Evolutionary conservation across 2,797 vertebrate genomes (phyloP).

Genomic region (Gallinago nigripennis): DNA sequence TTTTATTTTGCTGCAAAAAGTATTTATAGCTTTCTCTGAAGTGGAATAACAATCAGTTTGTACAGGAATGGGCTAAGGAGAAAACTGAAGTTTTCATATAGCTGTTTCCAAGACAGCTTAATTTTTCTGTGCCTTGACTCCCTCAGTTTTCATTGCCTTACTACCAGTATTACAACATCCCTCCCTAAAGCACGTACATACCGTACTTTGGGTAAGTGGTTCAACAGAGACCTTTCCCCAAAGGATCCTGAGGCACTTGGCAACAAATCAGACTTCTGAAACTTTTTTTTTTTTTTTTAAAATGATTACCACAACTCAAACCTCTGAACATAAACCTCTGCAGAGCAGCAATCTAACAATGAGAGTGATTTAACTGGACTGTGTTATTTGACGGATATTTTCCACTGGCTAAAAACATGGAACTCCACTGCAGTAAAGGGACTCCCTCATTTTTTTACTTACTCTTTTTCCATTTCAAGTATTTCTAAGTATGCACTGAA

Average conservation of each 20-base stretch:
- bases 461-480: background rate
- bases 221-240: background rate
- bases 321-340: background rate
- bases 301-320: background rate
- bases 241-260: background rate
- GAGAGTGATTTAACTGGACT: background rate
- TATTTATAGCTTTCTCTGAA: background rate
- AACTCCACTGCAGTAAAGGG: background rate
- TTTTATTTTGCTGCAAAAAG: background rate
- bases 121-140: background rate
- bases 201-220: background rate
- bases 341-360: background rate
- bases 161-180: background rate
- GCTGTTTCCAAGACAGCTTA: background rate
- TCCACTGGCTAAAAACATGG: background rate
- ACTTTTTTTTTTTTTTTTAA: background rate
- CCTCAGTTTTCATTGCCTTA: background rate
- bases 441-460: background rate
- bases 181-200: background rate
- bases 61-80: background rate
- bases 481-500: background rate
- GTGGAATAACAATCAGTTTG: background rate
- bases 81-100: background rate
- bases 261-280: background rate
- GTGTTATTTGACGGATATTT: background rate